phyloP scores from a whole-genome alignment of 2,888 invertebrate genomes.

The Chironomus tentans region DNA sequence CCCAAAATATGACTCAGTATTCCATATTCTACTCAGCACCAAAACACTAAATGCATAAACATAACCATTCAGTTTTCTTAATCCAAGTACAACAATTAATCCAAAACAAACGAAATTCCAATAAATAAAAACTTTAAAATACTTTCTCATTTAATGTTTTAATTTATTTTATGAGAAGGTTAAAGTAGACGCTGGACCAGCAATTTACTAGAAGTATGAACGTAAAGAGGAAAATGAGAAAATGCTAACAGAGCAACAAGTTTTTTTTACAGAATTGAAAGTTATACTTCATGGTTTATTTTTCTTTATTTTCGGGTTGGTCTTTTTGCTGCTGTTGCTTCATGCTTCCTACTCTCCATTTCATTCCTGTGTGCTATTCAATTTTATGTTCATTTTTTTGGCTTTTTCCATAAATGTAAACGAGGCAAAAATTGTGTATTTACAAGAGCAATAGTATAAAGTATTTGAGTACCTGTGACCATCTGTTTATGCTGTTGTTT shows the following conservation, averaged over 20 bases:
- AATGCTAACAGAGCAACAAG: constrained; percentile 17
- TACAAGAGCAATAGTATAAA: background rate
- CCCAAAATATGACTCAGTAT: too few relatives aligned
- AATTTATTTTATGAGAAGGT: background rate
- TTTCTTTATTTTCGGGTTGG: background rate
- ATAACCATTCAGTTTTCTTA: too few relatives aligned
- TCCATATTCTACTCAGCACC: too few relatives aligned
- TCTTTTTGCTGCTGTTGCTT: background rate
- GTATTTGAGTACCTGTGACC: constrained; percentile 12
- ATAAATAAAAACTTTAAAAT: too few relatives aligned
- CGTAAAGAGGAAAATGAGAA: background rate
- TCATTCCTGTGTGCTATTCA: background rate
- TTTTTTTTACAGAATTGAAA: constrained; percentile 9
- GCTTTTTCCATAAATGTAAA: constrained; percentile 18
- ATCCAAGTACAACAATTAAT: too few relatives aligned
- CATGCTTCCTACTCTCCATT: background rate
- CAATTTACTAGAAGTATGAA: background rate
- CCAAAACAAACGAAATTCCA: too few relatives aligned
- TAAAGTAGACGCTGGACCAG: background rate
- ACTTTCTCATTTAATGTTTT: background rate
- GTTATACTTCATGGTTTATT: constrained; percentile 10
- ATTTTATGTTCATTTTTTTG: constrained; percentile 10
- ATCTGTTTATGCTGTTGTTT: constrained; percentile 15
- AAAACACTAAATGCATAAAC: too few relatives aligned
- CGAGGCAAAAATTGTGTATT: constrained; percentile 6